Conservation (phyloP, 2,888 invertebrate species). For the Podabrus alpinus region DNA sequence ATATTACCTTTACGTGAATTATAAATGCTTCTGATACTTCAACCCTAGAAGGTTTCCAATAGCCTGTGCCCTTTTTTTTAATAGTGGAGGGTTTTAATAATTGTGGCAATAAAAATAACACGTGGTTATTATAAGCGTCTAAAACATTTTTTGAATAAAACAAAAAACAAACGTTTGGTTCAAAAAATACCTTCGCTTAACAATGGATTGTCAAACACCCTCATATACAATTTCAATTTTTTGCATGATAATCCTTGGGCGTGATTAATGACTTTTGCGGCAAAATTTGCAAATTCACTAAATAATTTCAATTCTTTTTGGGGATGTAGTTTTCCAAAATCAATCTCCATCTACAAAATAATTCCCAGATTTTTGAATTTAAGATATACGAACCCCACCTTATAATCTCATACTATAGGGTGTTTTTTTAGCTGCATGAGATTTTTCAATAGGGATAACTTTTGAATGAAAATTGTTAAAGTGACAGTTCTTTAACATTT, state of each 20-base stretch:
- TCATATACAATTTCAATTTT: neutral
- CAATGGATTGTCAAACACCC: neutral
- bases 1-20: neutral
- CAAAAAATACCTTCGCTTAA: neutral
- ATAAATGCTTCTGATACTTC: neutral
- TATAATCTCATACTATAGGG: too few relatives aligned
- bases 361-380: too few relatives aligned
- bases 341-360: neutral
- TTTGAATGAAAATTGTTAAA: too few relatives aligned
- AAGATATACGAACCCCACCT: too few relatives aligned
- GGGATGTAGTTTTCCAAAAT: neutral
- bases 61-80: neutral
- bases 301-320: neutral
- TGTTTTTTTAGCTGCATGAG: too few relatives aligned
- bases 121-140: neutral
- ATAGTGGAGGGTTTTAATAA: neutral
- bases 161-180: neutral
- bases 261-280: neutral
- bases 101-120: neutral
- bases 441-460: too few relatives aligned
- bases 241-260: neutral
- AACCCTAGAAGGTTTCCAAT: neutral
- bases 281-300: neutral
- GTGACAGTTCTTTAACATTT: too few relatives aligned
- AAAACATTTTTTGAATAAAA: neutral